A percentile compares a stretch with the other conserved stretches of the same genome.
Conservation (phyloP, 2,888 invertebrate species). For the Ditula angustiorana region DNA sequence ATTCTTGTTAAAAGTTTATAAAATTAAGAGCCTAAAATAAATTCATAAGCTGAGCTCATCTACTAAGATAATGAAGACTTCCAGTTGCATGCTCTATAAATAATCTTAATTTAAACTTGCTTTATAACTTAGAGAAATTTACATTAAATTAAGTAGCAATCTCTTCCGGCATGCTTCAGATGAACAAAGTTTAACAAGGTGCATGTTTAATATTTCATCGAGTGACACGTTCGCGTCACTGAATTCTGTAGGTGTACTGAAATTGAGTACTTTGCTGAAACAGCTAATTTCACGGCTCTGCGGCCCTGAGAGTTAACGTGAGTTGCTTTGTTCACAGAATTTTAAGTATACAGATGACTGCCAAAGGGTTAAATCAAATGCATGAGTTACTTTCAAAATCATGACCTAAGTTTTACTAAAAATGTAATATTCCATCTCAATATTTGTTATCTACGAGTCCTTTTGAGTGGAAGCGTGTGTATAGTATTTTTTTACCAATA, state of each 20-base stretch:
- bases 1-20: no score
- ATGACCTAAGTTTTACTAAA: no score
- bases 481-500: no score
- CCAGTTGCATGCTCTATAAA: conserved; percentile 31
- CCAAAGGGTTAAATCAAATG: no score
- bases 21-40: not conserved
- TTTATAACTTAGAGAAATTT: conserved; percentile 41
- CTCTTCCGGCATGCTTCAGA: conserved; percentile 33
- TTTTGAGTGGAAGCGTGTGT: no score
- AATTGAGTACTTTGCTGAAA: conserved; percentile 54
- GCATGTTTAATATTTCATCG: conserved; percentile 52
- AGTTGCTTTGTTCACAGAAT: not conserved
- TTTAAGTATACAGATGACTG: not conserved
- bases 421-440: no score
- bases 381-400: no score
- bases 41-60: not conserved
- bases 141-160: conserved; percentile 43
- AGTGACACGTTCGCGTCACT: conserved; percentile 40
- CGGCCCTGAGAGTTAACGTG: conserved; percentile 10
- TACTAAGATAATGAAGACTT: not conserved
- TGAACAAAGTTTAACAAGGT: conserved; percentile 48
- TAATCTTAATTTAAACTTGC: conserved; percentile 38
- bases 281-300: conserved; percentile 48
- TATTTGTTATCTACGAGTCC: no score
- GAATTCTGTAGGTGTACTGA: conserved; percentile 41